These are phyloP conservation scores for Dermolepida albohirtum DNA, from an alignment of 2,888 invertebrate genomes.

Conservation along the genomic window DNA sequence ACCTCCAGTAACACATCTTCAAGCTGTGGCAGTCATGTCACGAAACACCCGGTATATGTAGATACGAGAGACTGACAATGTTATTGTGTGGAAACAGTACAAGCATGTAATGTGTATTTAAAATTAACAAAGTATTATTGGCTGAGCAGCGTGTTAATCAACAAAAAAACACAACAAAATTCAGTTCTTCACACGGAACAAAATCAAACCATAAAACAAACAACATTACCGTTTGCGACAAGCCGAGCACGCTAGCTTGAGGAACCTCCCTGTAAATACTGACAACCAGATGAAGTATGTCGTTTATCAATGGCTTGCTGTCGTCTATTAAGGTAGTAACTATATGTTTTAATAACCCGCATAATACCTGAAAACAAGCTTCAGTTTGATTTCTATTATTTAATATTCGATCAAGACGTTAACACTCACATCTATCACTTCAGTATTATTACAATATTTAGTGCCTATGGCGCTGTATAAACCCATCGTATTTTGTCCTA, in stretches of 20 bases:
- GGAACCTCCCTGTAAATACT: constrained; percentile 77
- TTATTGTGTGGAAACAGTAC: no score
- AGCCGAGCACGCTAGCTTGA: constrained; percentile 77
- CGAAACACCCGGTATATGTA: no score
- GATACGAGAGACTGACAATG: no score
- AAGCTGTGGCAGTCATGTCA: no score
- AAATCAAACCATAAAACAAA: no score
- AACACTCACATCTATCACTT: constrained; percentile 72
- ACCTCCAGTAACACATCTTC: no score
- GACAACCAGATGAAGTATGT: constrained; percentile 75
- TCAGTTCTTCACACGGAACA: no score
- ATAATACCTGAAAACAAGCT: constrained; percentile 72
- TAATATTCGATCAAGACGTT: neutral
- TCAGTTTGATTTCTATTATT: neutral
- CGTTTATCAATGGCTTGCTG: constrained; percentile 75
- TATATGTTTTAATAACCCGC: constrained; percentile 79
- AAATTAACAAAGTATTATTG: no score
- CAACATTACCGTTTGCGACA: constrained; percentile 77
- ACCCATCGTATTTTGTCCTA: constrained; percentile 73
- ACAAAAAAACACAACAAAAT: no score
- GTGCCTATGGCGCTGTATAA: constrained; percentile 71
- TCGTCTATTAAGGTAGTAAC: constrained; percentile 79
- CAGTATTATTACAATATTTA: constrained; percentile 73
- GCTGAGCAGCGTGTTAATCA: no score
- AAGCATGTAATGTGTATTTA: no score